Evolutionary conservation across 2,797 vertebrate species (phyloP).

Genomic region (Pipistrellus nathusii): DNA sequence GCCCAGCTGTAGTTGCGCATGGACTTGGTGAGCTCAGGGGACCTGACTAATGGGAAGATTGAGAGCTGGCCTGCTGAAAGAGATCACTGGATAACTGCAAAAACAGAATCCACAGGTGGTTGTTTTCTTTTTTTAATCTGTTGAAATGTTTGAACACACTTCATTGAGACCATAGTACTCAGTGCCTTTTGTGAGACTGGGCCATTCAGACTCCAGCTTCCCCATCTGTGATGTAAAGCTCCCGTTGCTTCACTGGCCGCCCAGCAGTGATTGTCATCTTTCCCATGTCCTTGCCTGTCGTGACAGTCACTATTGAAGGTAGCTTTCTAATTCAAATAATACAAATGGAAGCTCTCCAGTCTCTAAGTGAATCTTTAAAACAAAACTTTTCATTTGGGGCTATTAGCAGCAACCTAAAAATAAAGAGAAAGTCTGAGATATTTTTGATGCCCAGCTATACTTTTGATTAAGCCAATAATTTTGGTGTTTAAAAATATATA

Average conservation of each 20-base stretch:
- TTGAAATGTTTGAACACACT: not conserved
- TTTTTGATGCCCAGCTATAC: conserved; percentile 57
- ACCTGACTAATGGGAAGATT: not conserved
- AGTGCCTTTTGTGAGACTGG: conserved; percentile 73
- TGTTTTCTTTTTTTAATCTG: not conserved
- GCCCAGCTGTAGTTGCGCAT: not conserved
- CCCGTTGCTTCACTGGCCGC: conserved; percentile 22
- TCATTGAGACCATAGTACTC: conserved; percentile 52
- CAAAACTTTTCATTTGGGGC: not conserved
- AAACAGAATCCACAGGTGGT: not conserved
- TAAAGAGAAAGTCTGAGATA: not conserved
- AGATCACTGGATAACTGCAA: not conserved
- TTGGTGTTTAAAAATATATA: not conserved
- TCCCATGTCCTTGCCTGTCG: conserved; percentile 68
- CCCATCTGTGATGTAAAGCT: not conserved
- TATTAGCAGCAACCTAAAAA: conserved; percentile 61
- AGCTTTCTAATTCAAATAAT: conserved; percentile 68
- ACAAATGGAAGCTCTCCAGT: conserved; percentile 52
- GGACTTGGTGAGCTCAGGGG: not conserved
- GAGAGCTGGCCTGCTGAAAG: not conserved
- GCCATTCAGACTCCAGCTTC: conserved; percentile 12
- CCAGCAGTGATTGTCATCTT: not conserved
- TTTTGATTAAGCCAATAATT: not conserved
- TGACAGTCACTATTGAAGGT: conserved; percentile 87
- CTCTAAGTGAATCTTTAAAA: conserved; percentile 8